A percentile compares a stretch with the other conserved stretches of the same genome.
Conservation (phyloP, 2,888 invertebrate species). For the Helleia helle region DNA sequence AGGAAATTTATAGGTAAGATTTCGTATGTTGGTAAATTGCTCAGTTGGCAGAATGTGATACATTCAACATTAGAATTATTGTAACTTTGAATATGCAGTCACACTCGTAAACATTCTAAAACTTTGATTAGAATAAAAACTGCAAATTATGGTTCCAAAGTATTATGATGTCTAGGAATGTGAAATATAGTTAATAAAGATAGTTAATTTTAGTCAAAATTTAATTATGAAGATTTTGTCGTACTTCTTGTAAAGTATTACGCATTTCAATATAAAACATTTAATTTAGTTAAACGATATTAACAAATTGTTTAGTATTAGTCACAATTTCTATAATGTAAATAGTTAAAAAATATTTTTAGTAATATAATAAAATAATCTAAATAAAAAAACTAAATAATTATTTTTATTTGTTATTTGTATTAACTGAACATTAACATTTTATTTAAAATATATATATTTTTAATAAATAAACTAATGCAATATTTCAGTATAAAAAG, state of each 20-base stretch:
- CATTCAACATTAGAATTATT: constrained; percentile 2
- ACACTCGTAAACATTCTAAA: not conserved
- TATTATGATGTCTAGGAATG: not conserved
- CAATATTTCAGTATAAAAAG: too few relatives aligned
- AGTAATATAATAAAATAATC: too few relatives aligned
- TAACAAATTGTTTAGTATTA: too few relatives aligned
- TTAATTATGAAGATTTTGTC: not conserved
- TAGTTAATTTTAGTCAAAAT: too few relatives aligned
- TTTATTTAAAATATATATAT: too few relatives aligned
- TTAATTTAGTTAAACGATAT: not conserved
- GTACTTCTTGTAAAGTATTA: not conserved
- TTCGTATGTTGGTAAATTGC: constrained; percentile 6
- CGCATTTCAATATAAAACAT: not conserved
- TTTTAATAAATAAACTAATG: too few relatives aligned
- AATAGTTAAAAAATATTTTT: too few relatives aligned
- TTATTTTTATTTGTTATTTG: too few relatives aligned
- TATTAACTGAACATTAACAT: too few relatives aligned
- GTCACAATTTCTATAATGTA: too few relatives aligned
- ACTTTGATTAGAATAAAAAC: not conserved
- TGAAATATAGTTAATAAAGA: not conserved
- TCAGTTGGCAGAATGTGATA: constrained; percentile 12
- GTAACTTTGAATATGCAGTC: not conserved
- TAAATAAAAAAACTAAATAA: too few relatives aligned
- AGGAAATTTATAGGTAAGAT: not conserved
- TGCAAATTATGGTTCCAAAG: not conserved